Evolutionary conservation across 1,140 invertebrate genomes (phyloP).

Genomic region (Prorops nasuta): DNA sequence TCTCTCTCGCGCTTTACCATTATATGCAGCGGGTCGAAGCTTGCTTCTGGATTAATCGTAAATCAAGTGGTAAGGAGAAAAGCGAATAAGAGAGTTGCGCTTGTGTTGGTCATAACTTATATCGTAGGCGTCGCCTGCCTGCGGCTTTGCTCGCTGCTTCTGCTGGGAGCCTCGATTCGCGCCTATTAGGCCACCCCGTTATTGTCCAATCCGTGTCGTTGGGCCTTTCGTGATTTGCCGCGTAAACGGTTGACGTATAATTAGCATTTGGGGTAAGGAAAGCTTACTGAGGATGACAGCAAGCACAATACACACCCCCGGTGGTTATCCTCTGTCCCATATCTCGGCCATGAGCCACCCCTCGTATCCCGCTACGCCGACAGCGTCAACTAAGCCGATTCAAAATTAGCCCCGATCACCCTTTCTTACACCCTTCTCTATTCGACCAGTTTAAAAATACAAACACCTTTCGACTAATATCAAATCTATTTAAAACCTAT

Average conservation of each 20-base stretch:
- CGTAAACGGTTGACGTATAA: constrained; percentile 46
- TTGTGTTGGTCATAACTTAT: too few species aligned
- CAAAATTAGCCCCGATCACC: constrained; percentile 29
- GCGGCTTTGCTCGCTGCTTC: too few species aligned
- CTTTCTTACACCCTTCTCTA: too few species aligned
- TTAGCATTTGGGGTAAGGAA: constrained; percentile 49
- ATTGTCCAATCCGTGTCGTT: constrained; percentile 36
- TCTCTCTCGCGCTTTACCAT: too few species aligned
- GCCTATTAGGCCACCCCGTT: constrained; percentile 26
- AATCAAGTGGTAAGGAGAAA: too few species aligned
- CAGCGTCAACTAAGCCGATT: constrained; percentile 28
- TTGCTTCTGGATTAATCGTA: too few species aligned
- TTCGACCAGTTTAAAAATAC: too few species aligned
- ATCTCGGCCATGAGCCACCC: constrained; percentile 36
- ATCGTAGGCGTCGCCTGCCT: too few species aligned
- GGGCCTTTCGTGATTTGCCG: constrained; percentile 31
- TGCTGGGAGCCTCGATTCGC: constrained; percentile 12
- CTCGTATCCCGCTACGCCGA: constrained; percentile 1
- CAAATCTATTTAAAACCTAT: too few species aligned
- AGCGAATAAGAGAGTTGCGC: too few species aligned
- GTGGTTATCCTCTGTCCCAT: constrained; percentile 29
- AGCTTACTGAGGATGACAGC: constrained; percentile 49
- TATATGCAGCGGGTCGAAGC: too few species aligned
- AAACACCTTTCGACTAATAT: too few species aligned
- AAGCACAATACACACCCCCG: constrained; percentile 38